These are phyloP conservation scores for Pelodytes ibericus DNA, from an alignment of 2,797 vertebrate genomes.

Conservation along the genomic window DNA sequence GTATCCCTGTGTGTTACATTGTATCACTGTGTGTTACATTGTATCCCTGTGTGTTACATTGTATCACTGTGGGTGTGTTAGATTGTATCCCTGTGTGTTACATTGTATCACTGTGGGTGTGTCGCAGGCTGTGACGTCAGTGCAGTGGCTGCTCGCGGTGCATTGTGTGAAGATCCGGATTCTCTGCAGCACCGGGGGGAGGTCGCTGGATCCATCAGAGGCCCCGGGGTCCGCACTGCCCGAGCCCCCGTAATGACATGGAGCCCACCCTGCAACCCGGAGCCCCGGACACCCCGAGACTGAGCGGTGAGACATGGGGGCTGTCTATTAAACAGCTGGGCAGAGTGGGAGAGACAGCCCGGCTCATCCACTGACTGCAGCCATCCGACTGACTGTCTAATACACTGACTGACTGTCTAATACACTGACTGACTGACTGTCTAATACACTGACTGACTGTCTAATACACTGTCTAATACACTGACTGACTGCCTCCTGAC, in stretches of 20 bases:
- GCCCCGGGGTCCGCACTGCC: not conserved
- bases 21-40: not conserved
- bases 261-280: not conserved
- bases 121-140: conserved; percentile 50
- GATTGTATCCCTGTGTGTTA: not conserved
- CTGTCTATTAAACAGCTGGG: not conserved
- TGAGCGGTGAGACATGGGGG: not conserved
- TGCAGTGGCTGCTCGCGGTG: conserved; percentile 54
- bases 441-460: not conserved
- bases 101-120: conserved; percentile 34
- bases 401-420: not conserved
- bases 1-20: conserved; percentile 12
- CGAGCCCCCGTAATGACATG: not conserved
- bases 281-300: not conserved
- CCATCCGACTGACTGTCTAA: not conserved
- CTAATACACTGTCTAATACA: too few species aligned
- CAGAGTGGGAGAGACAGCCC: not conserved
- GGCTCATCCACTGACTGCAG: not conserved
- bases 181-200: conserved; percentile 39
- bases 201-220: not conserved
- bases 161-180: conserved; percentile 59
- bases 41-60: not conserved
- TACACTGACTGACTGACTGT: not conserved
- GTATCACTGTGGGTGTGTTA: not conserved
- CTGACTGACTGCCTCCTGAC: not conserved